Percentiles rank a stretch among this genome's conserved stretches.
Conservation (phyloP, 2,113 vertebrate genomes). For the Danionella cerebrum region DNA sequence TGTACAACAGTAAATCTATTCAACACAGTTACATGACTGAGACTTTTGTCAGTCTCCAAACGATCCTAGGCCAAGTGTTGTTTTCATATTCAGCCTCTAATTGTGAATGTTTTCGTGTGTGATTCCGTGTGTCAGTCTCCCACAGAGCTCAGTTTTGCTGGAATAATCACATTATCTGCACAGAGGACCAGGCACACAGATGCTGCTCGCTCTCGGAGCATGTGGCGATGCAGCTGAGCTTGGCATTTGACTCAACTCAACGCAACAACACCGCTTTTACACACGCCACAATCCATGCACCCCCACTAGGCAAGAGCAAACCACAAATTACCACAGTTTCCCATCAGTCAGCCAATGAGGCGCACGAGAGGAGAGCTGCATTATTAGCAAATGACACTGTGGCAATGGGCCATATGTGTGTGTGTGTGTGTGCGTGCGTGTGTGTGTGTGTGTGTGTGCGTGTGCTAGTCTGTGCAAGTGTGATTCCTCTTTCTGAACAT, state of each 20-base stretch:
- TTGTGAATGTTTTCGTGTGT: not conserved
- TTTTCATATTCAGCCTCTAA: not conserved
- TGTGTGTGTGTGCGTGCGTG: too few species aligned
- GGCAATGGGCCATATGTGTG: conserved; percentile 2
- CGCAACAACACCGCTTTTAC: not conserved
- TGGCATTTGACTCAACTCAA: conserved; percentile 2
- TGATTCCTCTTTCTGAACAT: too few species aligned
- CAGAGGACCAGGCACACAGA: conserved; percentile 7
- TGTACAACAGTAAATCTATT: too few species aligned
- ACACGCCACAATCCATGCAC: not conserved
- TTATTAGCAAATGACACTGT: not conserved
- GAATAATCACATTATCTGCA: conserved; percentile 20
- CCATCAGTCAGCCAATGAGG: not conserved
- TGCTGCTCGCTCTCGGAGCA: not conserved
- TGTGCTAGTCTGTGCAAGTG: too few species aligned
- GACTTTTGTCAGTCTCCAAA: too few species aligned
- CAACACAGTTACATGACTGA: too few species aligned
- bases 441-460: too few species aligned
- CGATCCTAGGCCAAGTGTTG: too few species aligned
- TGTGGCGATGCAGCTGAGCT: conserved; percentile 23
- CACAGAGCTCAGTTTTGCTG: conserved; percentile 6
- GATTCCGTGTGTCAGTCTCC: not conserved
- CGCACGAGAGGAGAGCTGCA: not conserved
- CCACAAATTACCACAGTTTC: conserved; percentile 22
- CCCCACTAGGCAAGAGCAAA: not conserved